Evolutionary conservation across 92 coral and sea anemone genomes (phyloP).

Genomic region (Porites evermanni): DNA sequence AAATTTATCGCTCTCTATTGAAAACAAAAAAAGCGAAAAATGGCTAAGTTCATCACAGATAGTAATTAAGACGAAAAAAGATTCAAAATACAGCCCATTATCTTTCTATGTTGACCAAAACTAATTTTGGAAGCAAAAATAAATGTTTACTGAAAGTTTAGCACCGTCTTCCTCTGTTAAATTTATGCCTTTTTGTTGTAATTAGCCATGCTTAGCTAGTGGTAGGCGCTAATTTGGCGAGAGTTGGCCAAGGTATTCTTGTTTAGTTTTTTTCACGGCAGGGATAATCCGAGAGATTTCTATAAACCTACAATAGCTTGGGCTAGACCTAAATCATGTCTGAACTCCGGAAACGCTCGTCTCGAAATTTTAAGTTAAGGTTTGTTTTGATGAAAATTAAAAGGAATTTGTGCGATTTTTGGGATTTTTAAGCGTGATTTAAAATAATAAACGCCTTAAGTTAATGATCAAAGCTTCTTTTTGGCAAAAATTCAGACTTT

Average conservation of each 20-base stretch:
- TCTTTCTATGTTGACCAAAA: conserved; percentile 12
- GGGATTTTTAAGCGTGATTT: conserved; percentile 29
- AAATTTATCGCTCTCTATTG: conserved; percentile 2
- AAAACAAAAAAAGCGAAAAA: neutral
- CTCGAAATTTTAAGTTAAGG: neutral
- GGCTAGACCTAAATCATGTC: conserved; percentile 23
- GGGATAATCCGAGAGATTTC: conserved; percentile 20
- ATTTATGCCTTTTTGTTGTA: conserved; percentile 27
- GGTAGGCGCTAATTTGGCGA: conserved; percentile 26
- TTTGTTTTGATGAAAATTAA: conserved; percentile 8
- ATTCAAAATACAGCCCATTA: conserved; percentile 14
- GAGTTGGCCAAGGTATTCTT: neutral
- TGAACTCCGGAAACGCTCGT: conserved; percentile 37
- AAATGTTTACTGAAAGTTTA: conserved; percentile 33
- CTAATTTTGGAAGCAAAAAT: conserved; percentile 28
- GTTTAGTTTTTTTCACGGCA: conserved; percentile 5
- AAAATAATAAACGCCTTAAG: conserved; percentile 22
- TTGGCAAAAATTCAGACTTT: conserved; percentile 13
- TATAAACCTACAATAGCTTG: conserved; percentile 22
- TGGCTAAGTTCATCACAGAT: neutral
- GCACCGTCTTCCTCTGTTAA: conserved; percentile 15
- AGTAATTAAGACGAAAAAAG: conserved; percentile 5
- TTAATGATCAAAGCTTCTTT: conserved; percentile 38
- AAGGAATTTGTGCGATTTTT: conserved; percentile 35
- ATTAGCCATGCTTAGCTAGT: conserved; percentile 45